These are phyloP conservation scores for Pasiphila rectangulata DNA, from an alignment of 2,888 invertebrate species.

Conservation along the genomic window DNA sequence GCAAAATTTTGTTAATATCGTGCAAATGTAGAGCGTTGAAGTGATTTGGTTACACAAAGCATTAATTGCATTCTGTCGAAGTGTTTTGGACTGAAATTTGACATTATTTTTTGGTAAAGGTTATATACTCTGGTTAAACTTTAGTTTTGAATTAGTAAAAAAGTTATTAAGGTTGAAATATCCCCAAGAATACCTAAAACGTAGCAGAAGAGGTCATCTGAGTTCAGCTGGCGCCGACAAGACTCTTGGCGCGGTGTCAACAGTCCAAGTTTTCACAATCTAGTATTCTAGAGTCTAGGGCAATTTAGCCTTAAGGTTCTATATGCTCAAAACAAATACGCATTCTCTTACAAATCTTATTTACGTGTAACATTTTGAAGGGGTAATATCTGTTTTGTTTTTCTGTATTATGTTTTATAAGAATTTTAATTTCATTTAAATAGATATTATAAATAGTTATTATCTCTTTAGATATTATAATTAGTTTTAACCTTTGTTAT, in stretches of 20 bases:
- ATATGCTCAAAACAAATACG: neutral
- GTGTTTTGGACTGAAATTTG: too few relatives aligned
- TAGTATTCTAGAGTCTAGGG: too few relatives aligned
- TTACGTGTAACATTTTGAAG: too few relatives aligned
- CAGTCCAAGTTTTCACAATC: constrained; percentile 14
- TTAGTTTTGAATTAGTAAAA: too few relatives aligned
- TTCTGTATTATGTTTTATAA: neutral
- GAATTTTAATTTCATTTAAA: neutral
- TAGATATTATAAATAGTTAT: neutral
- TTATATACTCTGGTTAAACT: too few relatives aligned
- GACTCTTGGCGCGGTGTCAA: constrained; percentile 46
- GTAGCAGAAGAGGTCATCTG: constrained; percentile 33
- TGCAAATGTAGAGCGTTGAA: too few relatives aligned
- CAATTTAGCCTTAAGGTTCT: neutral
- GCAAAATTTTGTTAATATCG: too few relatives aligned
- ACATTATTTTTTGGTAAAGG: too few relatives aligned
- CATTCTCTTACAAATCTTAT: neutral
- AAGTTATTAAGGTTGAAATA: neutral
- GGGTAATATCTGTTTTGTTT: too few relatives aligned
- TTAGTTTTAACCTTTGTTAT: neutral
- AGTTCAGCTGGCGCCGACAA: constrained; percentile 43
- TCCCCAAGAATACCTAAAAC: constrained; percentile 7
- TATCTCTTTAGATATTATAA: too few relatives aligned
- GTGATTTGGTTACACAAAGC: too few relatives aligned
- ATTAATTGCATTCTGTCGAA: too few relatives aligned